These are phyloP conservation scores for Synanthedon formicaeformis DNA, from an alignment of 2,888 invertebrate species.

Conservation along the genomic window DNA sequence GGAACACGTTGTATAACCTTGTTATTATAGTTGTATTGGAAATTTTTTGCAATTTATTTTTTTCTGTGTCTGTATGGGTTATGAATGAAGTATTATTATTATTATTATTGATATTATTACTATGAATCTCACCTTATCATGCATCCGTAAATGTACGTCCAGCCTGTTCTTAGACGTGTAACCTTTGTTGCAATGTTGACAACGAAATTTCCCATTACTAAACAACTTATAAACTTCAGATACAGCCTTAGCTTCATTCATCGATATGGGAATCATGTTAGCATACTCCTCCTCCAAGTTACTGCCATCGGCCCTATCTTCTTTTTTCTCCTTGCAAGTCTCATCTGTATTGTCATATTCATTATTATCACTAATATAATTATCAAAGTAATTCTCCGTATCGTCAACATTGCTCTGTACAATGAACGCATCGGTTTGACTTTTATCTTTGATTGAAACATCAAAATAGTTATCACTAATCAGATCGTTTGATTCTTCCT, in stretches of 20 bases:
- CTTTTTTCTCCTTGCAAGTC: slow-evolving; percentile 4
- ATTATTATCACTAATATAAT: slow-evolving; percentile 7
- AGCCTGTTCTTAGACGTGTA: slow-evolving; percentile 33
- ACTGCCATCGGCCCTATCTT: slow-evolving; percentile 28
- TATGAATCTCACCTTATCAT: slow-evolving; percentile 38
- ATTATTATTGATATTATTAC: neutral
- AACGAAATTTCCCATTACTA: slow-evolving; percentile 31
- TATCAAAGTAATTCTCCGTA: slow-evolving; percentile 17
- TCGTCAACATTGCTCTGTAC: slow-evolving; percentile 11
- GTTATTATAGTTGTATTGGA: too few relatives aligned
- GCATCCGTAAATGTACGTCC: slow-evolving; percentile 43
- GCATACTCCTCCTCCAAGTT: slow-evolving; percentile 50
- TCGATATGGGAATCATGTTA: slow-evolving; percentile 36
- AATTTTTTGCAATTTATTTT: too few relatives aligned
- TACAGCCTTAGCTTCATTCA: slow-evolving; percentile 45
- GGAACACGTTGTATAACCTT: too few relatives aligned
- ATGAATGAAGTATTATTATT: too few relatives aligned
- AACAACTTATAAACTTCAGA: slow-evolving; percentile 41
- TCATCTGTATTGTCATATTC: slow-evolving; percentile 11
- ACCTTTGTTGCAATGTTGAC: slow-evolving; percentile 35
- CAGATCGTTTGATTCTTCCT: slow-evolving; percentile 8
- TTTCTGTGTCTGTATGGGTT: too few relatives aligned
- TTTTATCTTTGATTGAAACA: neutral
- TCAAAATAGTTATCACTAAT: neutral
- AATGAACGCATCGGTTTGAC: neutral